Evolutionary conservation across 2,797 vertebrate species (phyloP), one percentile per base, ranked within the genome.

Genomic region (Acipenser ruthenus): DNA sequence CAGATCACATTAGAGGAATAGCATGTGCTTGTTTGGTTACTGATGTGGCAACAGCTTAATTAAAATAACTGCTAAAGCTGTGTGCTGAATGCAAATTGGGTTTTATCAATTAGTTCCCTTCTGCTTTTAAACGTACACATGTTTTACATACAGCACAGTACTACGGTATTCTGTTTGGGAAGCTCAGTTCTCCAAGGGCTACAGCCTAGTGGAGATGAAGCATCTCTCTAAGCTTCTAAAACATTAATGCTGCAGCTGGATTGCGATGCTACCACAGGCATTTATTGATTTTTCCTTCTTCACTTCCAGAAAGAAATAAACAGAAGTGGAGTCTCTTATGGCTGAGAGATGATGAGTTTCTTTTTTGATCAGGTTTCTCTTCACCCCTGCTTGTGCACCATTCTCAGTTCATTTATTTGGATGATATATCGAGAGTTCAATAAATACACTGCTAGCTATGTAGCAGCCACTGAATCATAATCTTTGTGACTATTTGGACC

Each of bases 191-290:
- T 69, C 76, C 68, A 65, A 69, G 72, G 71, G 72, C 75, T 73
- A 72, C 72, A 81, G 82, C 78, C 78, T 81, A 72, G 69, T 70
- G 70, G 67, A 52, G 67, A 74, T 72, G 74, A 77, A 77, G 69
- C 66, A 71, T 64, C 74, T 77, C 83, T 85, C 80, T 67, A 67
- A 82, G 75, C 77, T 67, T 76, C 81, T 84, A 81, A 86, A 86
- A 88, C 69, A 86, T 86, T 85, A 89, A 87, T 86, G 76, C 72
- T 81, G 84, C 79, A 81, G 75, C 75, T 72, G 69, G 79, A 80
- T 75, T 82, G 80, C 76, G 75, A 78, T 79, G 73, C 76, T 82
- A 86, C 86, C 80, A 80, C 80, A 86, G 81, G 76, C 71, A 68
- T 74, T 74, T 87, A 79, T 86, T 83, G 78, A 81, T 75, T 88